Evolutionary conservation across 1,140 invertebrate genomes (phyloP), one percentile per base, ranked within the genome.

Genomic region (Druon quercuslanigerum): DNA sequence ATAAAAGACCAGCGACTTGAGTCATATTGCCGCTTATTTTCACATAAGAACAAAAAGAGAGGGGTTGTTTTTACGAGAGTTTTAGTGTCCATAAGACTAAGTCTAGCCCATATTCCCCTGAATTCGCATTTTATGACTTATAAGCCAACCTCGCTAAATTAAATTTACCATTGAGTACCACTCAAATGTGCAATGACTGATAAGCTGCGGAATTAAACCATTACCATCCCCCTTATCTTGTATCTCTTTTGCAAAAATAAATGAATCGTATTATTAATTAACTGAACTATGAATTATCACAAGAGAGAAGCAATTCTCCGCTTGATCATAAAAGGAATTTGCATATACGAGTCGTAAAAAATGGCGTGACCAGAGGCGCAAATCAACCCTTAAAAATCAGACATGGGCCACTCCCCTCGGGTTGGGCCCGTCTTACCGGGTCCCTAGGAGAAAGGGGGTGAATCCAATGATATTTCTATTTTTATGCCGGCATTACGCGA

Each of bases 91-190:
- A 66, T 40, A 66, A 66, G n/a, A 66, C 25, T 40, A 8, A 66
- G 60, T 66, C 60, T 66, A 66, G 25, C 60, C 25, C 25, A 66
- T 20, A 40, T 66, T 66, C 60, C 60, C 60, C 60, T 66, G n/a
- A 66, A 66, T 40, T 66, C 25, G 60, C 60, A 40, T 66, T 66
- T 66, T 66, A 66, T 66, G 60, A 33, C 60, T 66, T n/a, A 66
- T 66, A 66, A 66, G 33, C 60, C 60, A 33, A 46, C 60, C 60
- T 33, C 40, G 40, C 40, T 40, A 66, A 66, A 66, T 66, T 66
- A 16, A 66, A 40, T 66, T 66, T 46, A 46, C 40, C 40, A 46
- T 46, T 46, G 40, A 46, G 40, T 46, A 40, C 60, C 60, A 46
- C 40, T 20, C 60, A 16, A 66, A 66, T 33, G 40, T 57, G 60